Conservation (phyloP, 2,888 invertebrate species). For the Eupeodes latifasciatus region DNA sequence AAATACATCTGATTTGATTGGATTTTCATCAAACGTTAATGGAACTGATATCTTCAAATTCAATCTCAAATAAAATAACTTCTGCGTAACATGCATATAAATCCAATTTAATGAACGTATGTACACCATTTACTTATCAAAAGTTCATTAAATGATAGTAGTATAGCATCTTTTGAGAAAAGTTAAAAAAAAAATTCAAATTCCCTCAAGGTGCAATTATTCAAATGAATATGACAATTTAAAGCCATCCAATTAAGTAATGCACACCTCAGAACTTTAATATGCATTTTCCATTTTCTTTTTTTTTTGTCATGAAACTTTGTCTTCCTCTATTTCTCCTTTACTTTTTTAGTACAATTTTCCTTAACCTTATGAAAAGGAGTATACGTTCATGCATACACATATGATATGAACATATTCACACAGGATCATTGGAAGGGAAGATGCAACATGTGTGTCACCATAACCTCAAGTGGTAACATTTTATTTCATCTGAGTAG, state of each 20-base stretch:
- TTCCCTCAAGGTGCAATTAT: conserved; percentile 49
- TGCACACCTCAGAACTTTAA: conserved; percentile 30
- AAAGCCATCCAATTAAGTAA: conserved; percentile 58
- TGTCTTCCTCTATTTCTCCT: neutral
- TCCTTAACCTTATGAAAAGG: neutral
- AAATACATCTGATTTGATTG: too few species aligned
- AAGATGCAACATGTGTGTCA: conserved; percentile 10
- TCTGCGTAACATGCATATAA: neutral
- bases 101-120: too few species aligned
- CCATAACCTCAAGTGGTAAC: neutral
- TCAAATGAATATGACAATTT: conserved; percentile 55
- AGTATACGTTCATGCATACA: too few species aligned
- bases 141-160: conserved; percentile 5
- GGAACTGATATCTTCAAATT: neutral
- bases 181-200: conserved; percentile 9
- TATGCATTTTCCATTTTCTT: neutral
- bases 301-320: conserved; percentile 10
- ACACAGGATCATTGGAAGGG: too few species aligned
- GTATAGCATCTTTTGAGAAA: conserved; percentile 8
- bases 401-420: too few species aligned
- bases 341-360: neutral
- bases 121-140: neutral
- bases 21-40: too few species aligned
- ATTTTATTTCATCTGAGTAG: conserved; percentile 6
- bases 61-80: neutral